phyloP scores from a whole-genome alignment of 2,113 vertebrate species.

The Mungos mungo region DNA sequence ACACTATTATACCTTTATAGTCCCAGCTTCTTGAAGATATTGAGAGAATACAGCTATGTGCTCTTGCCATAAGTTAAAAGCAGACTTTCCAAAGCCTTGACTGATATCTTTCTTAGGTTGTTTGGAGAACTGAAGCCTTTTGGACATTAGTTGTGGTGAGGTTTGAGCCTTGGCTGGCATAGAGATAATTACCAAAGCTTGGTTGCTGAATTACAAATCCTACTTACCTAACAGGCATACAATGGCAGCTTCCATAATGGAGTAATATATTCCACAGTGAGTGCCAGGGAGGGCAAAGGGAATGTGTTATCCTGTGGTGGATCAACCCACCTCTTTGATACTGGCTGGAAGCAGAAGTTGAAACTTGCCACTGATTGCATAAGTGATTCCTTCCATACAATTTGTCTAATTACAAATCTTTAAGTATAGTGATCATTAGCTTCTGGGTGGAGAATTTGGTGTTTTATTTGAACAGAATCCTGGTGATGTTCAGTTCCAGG shows the following conservation, averaged over 20 bases:
- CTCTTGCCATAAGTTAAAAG: constrained; percentile 37
- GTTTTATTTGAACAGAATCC: constrained; percentile 60
- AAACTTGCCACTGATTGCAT: constrained; percentile 75
- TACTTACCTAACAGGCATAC: constrained; percentile 68
- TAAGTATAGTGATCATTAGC: constrained; percentile 65
- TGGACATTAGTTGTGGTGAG: constrained; percentile 5
- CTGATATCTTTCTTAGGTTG: background rate
- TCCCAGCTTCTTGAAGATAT: constrained; percentile 22
- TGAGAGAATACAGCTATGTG: background rate
- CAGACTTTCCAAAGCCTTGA: background rate
- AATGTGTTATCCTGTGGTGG: constrained; percentile 66
- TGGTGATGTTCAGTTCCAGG: background rate
- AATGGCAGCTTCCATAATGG: constrained; percentile 58
- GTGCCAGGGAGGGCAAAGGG: constrained; percentile 73
- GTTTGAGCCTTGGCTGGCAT: background rate
- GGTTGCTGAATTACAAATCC: constrained; percentile 60
- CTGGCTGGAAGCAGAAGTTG: constrained; percentile 74
- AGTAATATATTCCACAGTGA: constrained; percentile 69
- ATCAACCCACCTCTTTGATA: constrained; percentile 76
- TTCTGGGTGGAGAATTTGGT: constrained; percentile 53
- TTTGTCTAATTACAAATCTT: constrained; percentile 73
- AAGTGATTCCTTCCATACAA: constrained; percentile 65
- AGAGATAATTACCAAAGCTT: constrained; percentile 60
- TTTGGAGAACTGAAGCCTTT: background rate
- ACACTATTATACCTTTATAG: constrained; percentile 51